Base-by-base conservation (phyloP, 2,888 invertebrate genomes). In the Philopedon plagiatum region DNA sequence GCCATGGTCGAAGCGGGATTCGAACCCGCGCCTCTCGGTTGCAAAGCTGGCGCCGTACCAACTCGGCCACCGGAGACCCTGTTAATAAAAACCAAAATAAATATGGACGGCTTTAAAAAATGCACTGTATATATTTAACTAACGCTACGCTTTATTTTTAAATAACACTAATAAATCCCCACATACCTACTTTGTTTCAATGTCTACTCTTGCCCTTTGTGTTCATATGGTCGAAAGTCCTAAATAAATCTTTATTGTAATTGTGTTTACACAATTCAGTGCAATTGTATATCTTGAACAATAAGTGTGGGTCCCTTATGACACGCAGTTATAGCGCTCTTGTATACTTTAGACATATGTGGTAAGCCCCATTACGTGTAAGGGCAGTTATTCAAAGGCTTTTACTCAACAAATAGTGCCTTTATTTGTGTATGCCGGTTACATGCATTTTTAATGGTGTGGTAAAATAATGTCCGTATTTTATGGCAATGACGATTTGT, bases 311-410 rank as follows among this genome's bases (percentile, higher is more conserved):
- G 71, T 60, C 73, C 73, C 73, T 44, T n/a, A 60, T 58, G 68
- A 54, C 68, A 73, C 73, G 66, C 61, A 62, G 73, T 68, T 78
- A 79, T 79, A 80, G 60, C 66, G 64, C 54, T 64, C 69, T 70
- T 77, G 80, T 80, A 80, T 80, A 78, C 78, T 80, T 80, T 76
- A 77, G 81, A 81, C 83, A 82, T 82, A 81, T 82, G 83, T 78
- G 80, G 78, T 77, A 73, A 78, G 75, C 79, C 77, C 76, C 77
- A 80, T 79, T 81, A 81, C 80, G 80, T 80, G 79, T 75, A 74
- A 75, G 64, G 71, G 75, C 80, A 79, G 65, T 63, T 57, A 56
- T 66, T 46, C 41, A 21, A 61, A 54, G 62, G 68, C 51, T 68
- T 68, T 51, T 46, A 32, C 61, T 68, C 49, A 62, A 34, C 61